Evolutionary conservation across 1,140 invertebrate genomes (phyloP).

Genomic region (Achroia grisella): DNA sequence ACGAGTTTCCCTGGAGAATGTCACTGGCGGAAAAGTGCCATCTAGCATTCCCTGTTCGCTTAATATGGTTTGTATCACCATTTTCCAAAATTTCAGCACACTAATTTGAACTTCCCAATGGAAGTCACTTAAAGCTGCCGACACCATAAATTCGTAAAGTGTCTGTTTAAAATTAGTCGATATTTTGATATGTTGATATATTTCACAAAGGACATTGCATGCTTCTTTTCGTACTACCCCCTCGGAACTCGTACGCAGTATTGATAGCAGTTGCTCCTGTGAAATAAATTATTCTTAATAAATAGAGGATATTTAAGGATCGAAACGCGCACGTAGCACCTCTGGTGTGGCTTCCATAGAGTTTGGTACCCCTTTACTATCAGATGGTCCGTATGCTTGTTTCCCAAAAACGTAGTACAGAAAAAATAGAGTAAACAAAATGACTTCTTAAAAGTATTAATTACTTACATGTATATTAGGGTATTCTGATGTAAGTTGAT

Average conservation of each 20-base stretch:
- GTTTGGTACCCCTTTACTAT: too few relatives aligned
- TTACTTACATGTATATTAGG: slow-evolving; percentile 77
- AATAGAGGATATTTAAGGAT: too few relatives aligned
- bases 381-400: too few relatives aligned
- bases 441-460: too few relatives aligned
- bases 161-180: slow-evolving; percentile 57
- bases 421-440: too few relatives aligned
- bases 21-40: slow-evolving; percentile 82
- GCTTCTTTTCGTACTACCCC: slow-evolving; percentile 83
- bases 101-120: slow-evolving; percentile 86
- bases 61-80: slow-evolving; percentile 78
- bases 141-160: slow-evolving; percentile 76
- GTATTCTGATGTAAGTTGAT: slow-evolving; percentile 70
- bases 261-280: slow-evolving; percentile 77
- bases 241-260: slow-evolving; percentile 81
- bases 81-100: slow-evolving; percentile 81
- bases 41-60: slow-evolving; percentile 86
- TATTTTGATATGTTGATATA: slow-evolving; percentile 79
- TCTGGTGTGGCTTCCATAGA: too few relatives aligned
- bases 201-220: slow-evolving; percentile 76
- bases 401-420: too few relatives aligned
- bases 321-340: too few relatives aligned
- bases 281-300: slow-evolving; percentile 23
- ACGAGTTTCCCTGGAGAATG: slow-evolving; percentile 83
- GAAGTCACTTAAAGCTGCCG: slow-evolving; percentile 79